These are phyloP conservation scores for Rhimphoctona megacephalus DNA, from an alignment of 2,888 invertebrate genomes.

Conservation along the genomic window DNA sequence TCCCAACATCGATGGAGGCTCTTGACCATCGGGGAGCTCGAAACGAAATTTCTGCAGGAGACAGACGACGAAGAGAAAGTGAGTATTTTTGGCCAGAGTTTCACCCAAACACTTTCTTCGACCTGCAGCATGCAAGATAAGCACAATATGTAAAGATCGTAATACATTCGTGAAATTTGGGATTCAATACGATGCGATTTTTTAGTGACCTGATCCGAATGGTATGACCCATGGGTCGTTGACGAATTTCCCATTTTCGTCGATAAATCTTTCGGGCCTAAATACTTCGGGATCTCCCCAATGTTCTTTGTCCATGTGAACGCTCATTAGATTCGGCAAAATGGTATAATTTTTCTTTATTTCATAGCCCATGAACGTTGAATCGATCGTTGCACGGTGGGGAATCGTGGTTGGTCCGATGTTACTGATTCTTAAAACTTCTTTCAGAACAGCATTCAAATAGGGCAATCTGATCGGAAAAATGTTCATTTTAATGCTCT, in stretches of 20 bases:
- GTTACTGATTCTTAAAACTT: conserved; percentile 92
- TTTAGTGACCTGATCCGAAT: conserved; percentile 74
- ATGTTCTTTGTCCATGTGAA: conserved; percentile 88
- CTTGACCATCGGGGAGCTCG: conserved; percentile 87
- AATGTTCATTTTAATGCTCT: background rate
- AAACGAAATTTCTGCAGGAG: conserved; percentile 91
- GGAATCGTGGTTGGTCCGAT: conserved; percentile 91
- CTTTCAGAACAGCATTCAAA: conserved; percentile 91
- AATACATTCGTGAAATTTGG: background rate
- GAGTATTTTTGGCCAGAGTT: conserved; percentile 90
- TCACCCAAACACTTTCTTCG: conserved; percentile 93
- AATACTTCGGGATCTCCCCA: conserved; percentile 90
- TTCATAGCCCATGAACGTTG: conserved; percentile 89
- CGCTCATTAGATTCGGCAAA: conserved; percentile 90
- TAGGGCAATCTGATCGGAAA: conserved; percentile 89
- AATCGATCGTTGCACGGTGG: conserved; percentile 90
- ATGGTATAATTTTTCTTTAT: conserved; percentile 88
- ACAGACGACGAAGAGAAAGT: conserved; percentile 90
- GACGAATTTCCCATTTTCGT: conserved; percentile 86
- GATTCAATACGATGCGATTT: conserved; percentile 14
- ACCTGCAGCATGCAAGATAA: conserved; percentile 78
- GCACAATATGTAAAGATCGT: background rate
- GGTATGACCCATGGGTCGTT: conserved; percentile 77
- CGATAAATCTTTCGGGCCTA: conserved; percentile 90
- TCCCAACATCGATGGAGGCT: conserved; percentile 87